Conservation (phyloP, 2,113 vertebrate genomes). For the Thalassoma bifasciatum region DNA sequence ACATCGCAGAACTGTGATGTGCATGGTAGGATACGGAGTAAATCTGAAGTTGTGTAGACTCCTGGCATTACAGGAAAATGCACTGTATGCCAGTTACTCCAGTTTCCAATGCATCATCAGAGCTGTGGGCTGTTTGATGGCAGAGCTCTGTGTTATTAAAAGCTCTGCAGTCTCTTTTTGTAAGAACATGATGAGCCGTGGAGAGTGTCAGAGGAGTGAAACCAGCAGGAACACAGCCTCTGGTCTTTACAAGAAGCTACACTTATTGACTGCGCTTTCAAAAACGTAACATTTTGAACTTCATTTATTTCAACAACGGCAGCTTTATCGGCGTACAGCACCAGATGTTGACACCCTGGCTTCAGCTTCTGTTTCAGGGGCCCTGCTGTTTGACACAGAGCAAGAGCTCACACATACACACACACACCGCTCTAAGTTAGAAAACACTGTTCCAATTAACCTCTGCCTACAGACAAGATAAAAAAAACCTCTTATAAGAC, state of each 20-base stretch:
- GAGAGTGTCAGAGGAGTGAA: constrained; percentile 12
- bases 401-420: background rate
- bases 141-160: constrained; percentile 10
- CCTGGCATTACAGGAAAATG: background rate
- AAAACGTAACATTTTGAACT: constrained; percentile 26
- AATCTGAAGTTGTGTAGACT: background rate
- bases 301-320: constrained; percentile 16
- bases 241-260: constrained; percentile 15
- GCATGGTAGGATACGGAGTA: background rate
- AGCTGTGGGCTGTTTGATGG: constrained; percentile 8
- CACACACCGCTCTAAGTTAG: background rate
- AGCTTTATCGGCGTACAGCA: background rate
- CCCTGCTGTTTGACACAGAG: background rate
- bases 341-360: constrained; percentile 2
- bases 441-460: constrained; percentile 3
- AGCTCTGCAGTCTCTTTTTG: constrained; percentile 12
- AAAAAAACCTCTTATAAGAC: background rate
- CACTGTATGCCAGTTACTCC: background rate
- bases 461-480: background rate
- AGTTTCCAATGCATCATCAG: background rate
- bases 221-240: constrained; percentile 20
- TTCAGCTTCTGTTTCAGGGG: constrained; percentile 2
- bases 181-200: constrained; percentile 11
- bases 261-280: constrained; percentile 16
- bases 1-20: background rate